Conservation (phyloP, 2,888 invertebrate species). For the Chydorus sphaericus region DNA sequence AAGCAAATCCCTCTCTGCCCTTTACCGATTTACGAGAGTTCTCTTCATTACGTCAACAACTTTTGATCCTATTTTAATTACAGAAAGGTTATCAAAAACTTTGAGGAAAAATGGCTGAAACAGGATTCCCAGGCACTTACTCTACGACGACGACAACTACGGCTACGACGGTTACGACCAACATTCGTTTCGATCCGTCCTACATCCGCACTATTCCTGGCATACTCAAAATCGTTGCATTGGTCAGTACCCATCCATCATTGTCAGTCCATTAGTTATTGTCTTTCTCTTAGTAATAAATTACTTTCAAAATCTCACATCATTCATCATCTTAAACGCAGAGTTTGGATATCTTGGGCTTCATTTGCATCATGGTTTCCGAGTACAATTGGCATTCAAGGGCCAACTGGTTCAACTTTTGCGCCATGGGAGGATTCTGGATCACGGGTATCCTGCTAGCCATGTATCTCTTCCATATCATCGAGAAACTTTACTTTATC, state of each 20-base stretch:
- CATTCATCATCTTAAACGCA: slow-evolving; percentile 28
- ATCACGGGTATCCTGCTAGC: slow-evolving; percentile 61
- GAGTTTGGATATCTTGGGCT: slow-evolving; percentile 55
- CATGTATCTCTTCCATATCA: slow-evolving; percentile 68
- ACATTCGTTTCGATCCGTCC: slow-evolving; percentile 51
- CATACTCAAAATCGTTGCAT: slow-evolving; percentile 55
- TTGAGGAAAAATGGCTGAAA: slow-evolving; percentile 16
- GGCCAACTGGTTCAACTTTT: slow-evolving; percentile 58
- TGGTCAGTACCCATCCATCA: slow-evolving; percentile 41
- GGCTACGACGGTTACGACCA: slow-evolving; percentile 34
- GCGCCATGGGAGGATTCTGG: slow-evolving; percentile 74
- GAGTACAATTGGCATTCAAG: slow-evolving; percentile 36
- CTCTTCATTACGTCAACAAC: no score
- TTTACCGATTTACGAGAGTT: no score
- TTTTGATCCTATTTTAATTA: no score
- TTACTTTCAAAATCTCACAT: neutral
- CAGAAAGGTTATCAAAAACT: no score
- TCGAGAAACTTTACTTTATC: slow-evolving; percentile 68
- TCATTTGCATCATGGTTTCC: slow-evolving; percentile 62
- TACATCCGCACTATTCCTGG: slow-evolving; percentile 59
- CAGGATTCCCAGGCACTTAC: slow-evolving; percentile 56
- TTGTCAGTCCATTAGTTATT: neutral
- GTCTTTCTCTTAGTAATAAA: neutral
- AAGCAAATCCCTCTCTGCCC: no score
- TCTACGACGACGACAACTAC: slow-evolving; percentile 54